Base-by-base conservation (phyloP, 2,797 vertebrate species). In the Xiphophorus birchmanni region DNA sequence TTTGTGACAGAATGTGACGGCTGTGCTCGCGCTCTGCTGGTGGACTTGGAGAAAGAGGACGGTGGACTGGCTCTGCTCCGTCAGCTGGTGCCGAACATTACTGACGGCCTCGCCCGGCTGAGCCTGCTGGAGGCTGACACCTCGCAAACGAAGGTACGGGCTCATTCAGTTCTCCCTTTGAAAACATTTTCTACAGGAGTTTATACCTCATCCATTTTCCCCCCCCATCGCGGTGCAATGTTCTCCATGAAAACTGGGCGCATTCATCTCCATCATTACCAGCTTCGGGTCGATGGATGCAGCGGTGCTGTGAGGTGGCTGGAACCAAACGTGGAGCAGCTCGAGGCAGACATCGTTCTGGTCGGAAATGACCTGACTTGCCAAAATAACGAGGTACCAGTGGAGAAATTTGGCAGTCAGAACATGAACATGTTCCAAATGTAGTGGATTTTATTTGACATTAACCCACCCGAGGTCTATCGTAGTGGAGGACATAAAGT, bases 1-100 rank as follows among this genome's bases (percentile, higher is more conserved):
- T 8, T 86, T 42, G 76, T 54, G 85, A 47, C 93, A 99, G 97
- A 95, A 29, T 96, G 96, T 0, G 95, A 96, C 81, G 94, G 92
- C 92, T 98, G 97, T 85, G 90, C 94, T 47, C 80, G 93, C 32
- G 92, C 90, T 0, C 94, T 97, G 81, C 87, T 97, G 86, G 86
- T 91, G 0, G 95, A 96, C 86, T 71, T 96, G 89, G 91, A 94
- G 72, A 87, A 78, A 23, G 95, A 94, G 91, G 87, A 92, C 0
- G 86, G 94, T 0, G 95, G 94, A 47, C 90, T 97, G 65, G 87
- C 37, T 72, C 78, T 85, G 40, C 87, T 96, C 86, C 95, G 96
- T 82, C 91, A 84, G 63, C 95, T 94, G 85, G 90, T 97, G 63
- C 93, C 95, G 72, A 93, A 84, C 1, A 65, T 93, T 37, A 91